Base-by-base conservation (phyloP, 2,797 vertebrate species). In the Myotis myotis region DNA sequence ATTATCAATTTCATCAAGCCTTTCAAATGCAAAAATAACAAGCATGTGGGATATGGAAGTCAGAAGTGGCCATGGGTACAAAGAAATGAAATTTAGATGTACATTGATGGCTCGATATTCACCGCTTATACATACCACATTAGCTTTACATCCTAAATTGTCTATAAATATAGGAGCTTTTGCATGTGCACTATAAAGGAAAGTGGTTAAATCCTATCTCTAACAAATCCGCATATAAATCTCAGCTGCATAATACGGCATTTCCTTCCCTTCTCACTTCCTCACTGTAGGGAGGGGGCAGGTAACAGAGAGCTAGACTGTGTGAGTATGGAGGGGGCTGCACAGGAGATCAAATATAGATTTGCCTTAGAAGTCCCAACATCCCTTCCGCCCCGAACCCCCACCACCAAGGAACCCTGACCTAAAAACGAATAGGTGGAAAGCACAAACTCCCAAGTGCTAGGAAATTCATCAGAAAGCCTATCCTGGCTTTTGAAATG, bases 21-120 rank as follows among this genome's bases (percentile, higher is more conserved):
- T 95, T 89, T 91, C 57, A 38, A 95, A 49, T 75, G 36, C 66
- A 76, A 82, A 84, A 75, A 71, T 78, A 92, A 68, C 33, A 76
- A 71, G 44, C 36, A 72, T n/a, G n/a, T 60, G 96, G 81, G 89
- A 85, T 76, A 66, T 25, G 53, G 22, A 88, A 78, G 41, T n/a
- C 23, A 68, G 30, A 91, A 53, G 57, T 90, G 70, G 16, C 57
- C 62, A 47, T 71, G 74, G 30, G 33, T 55, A 79, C 62, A 68
- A 53, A 41, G 33, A 80, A 92, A 93, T 93, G 70, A 91, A 87
- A 55, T 81, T 89, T 79, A 84, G 64, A 19, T 81, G 93, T 89
- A 87, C 8, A 60, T 1, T 25, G 55, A 60, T 80, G 28, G 53
- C 75, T 70, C 49, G 1, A 49, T 38, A 66, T 41, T 71, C 17